Evolutionary conservation across 37 sponge, comb jelly and placozoan species (phyloP), one percentile per base, ranked within the genome.

Genomic region (Spongilla lacustris): DNA sequence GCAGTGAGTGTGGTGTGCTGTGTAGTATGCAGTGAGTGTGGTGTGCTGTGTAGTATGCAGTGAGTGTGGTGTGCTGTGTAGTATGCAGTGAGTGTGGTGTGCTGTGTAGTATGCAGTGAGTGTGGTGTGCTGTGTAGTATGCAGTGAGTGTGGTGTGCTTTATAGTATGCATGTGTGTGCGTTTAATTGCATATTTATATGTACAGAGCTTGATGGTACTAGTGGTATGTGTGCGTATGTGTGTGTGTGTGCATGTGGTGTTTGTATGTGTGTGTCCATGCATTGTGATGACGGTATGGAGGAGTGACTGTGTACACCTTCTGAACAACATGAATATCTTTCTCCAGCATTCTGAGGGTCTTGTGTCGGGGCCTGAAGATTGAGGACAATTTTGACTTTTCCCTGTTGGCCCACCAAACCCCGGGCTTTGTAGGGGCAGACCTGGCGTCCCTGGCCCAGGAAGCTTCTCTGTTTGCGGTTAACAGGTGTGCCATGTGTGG

Each of bases 341-440:
- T 27, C 73, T 36, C 35, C 71, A 92, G 93, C 33, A 98, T 98
- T 49, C 90, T 98, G 5, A 72, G 78, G 29, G 92, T 96, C n/a
- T 89, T 95, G 33, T 94, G 96, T 27, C 68, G 77, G 2, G 76
- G 83, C n/a, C 82, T 96, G 46, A 86, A 80, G 36, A 29, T 98
- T 34, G 87, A 83, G 46, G 88, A 87, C 0, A 88, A 81, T 14
- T 88, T 98, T n/a, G 66, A 80, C 28, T 93, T 87, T 69, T 48
- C 80, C 50, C 35, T 66, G 41, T 21, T 98, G 10, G 91, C 99
- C 27, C 92, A 93, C 30, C 86, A 66, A 6, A 91, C 94, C 11
- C 99, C 99, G 26, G 99, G 99, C 19, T 95, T 84, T 84, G 99
- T 96, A 23, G 93, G 94, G 1, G 98, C 96, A 34, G 98, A 97